Percentiles rank a stretch among this genome's conserved stretches.
These are phyloP conservation scores for Silurus glanis DNA, from an alignment of 2,113 vertebrate species.

Conservation along the genomic window DNA sequence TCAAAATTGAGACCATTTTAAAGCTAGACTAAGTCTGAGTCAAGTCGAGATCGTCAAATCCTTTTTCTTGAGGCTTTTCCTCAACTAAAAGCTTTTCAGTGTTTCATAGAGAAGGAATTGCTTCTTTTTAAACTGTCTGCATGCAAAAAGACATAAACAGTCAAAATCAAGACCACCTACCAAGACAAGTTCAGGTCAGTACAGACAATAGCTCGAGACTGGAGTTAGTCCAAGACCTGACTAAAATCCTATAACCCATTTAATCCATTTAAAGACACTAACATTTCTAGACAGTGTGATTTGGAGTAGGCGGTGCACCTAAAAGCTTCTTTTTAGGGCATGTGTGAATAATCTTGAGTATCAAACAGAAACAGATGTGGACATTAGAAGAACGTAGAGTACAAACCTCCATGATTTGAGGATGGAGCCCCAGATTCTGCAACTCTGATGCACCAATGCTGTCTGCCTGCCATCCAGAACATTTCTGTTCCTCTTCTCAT, in stretches of 20 bases:
- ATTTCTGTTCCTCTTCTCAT: neutral
- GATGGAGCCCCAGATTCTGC: neutral
- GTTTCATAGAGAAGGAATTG: neutral
- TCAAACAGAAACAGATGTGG: neutral
- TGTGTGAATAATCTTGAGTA: neutral
- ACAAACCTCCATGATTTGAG: neutral
- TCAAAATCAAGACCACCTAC: neutral
- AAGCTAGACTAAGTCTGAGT: neutral
- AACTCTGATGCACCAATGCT: neutral
- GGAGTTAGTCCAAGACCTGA: neutral
- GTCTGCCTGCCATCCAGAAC: neutral
- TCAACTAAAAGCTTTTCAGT: neutral
- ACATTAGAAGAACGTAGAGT: neutral
- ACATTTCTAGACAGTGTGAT: neutral
- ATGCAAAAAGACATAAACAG: neutral
- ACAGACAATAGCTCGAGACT: neutral
- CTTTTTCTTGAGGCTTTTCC: neutral
- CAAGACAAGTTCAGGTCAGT: neutral
- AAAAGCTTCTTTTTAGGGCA: neutral
- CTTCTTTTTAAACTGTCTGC: neutral
- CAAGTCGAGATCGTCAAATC: neutral
- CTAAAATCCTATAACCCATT: neutral
- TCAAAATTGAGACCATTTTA: neutral
- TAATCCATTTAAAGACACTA: neutral
- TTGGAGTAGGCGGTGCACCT: neutral